Base-by-base conservation (phyloP, 2,888 invertebrate species). In the Paralinhomoeus sp. region DNA sequence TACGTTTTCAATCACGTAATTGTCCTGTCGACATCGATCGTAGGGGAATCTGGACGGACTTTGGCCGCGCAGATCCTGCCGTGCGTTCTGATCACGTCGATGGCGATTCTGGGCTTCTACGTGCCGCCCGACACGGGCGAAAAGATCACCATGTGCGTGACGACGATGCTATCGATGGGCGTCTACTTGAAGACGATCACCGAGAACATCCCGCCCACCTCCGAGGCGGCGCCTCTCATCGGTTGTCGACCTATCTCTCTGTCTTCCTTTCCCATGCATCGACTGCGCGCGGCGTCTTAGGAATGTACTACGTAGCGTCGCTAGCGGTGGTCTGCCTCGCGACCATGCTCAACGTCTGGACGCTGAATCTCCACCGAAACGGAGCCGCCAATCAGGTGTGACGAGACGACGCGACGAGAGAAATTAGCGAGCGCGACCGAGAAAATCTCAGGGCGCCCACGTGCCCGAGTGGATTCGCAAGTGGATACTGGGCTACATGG, bases 291-390 rank as follows among this genome's bases (percentile, higher is more conserved):
- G 15, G 33, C 24, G 13, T 45, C 57, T 37, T 56, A 70, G 70
- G 69, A 46, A 54, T 71, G 43, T 72, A 71, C 54, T 72, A 72
- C 50, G 70, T 70, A 2, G 67, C 70, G n/a, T 70, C 70, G 33
- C 66, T 70, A 35, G 66, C 67, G 24, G 64, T 67, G 45, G 67
- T 68, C 2, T 67, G 67, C 12, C 55, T 64, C 31, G 67, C 68
- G n/a, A 69, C 67, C 1, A 65, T 62, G 23, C 64, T 67, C 58
- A 80, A 80, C 1, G 81, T 81, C 44, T 77, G 80, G 42, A 81
- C 80, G 1, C 69, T 81, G 49, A 81, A 81, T 63, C 75, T 81
- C 60, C 80, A 81, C 45, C 48, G 58, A 23, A 51, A 55, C 18
- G 60, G 39, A 27, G 21, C 12, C 39, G 17, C 9, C 24, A 24